phyloP scores from a whole-genome alignment of 2,888 invertebrate genomes.

The Noctua janthe region DNA sequence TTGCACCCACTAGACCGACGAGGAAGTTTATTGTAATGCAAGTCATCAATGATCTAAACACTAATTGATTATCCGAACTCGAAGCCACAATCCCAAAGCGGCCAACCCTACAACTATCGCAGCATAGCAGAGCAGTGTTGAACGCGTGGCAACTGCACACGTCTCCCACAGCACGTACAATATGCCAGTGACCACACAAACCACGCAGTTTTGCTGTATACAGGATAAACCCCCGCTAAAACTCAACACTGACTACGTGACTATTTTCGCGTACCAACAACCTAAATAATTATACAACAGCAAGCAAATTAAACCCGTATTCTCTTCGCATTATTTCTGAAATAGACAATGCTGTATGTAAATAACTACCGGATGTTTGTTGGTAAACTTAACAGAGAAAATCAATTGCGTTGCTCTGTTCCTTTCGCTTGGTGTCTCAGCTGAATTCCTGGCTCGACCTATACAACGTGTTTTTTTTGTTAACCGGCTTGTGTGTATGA shows the following conservation, averaged over 20 bases:
- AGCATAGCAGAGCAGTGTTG: neutral
- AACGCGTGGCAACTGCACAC: conserved; percentile 43
- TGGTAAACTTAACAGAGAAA: conserved; percentile 26
- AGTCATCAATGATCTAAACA: neutral
- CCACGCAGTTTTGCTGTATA: conserved; percentile 36
- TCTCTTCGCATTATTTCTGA: conserved; percentile 6
- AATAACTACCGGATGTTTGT: conserved; percentile 22
- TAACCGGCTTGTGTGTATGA: no score
- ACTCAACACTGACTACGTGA: conserved; percentile 60
- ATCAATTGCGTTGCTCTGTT: conserved; percentile 26
- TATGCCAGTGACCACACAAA: conserved; percentile 11
- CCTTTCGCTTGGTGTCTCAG: conserved; percentile 11
- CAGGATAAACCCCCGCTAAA: conserved; percentile 57
- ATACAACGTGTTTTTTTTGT: no score
- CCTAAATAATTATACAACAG: conserved; percentile 32
- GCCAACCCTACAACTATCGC: conserved; percentile 32
- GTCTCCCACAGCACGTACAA: conserved; percentile 48
- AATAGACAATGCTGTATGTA: conserved; percentile 15
- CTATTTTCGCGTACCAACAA: conserved; percentile 56
- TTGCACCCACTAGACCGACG: no score
- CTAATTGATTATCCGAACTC: neutral
- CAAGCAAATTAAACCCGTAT: conserved; percentile 18
- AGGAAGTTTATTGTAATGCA: no score
- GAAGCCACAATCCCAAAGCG: neutral
- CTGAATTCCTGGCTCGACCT: conserved; percentile 1